phyloP scores from a whole-genome alignment of 1,140 invertebrate genomes.

The Aphelenchoides fujianensis region DNA sequence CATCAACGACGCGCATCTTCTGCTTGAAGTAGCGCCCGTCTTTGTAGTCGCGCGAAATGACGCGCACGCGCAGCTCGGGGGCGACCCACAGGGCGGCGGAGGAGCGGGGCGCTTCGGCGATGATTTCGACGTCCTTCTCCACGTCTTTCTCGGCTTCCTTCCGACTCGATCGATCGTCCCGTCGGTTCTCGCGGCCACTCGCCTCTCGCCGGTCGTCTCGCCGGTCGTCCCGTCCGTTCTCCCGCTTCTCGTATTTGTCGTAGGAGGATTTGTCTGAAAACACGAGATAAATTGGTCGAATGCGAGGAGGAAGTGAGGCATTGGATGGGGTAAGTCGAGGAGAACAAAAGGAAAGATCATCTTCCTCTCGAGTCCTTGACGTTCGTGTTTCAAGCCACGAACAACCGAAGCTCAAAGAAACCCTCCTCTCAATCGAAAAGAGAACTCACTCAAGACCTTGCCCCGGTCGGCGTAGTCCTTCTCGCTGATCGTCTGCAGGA shows the following conservation, averaged over 20 bases:
- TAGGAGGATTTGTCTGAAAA: constrained; percentile 17
- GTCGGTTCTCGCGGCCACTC: too few relatives aligned
- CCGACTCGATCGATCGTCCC: background rate
- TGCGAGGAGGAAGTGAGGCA: background rate
- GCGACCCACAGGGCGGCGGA: constrained; percentile 1
- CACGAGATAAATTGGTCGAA: constrained; percentile 7
- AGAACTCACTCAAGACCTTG: constrained; percentile 29
- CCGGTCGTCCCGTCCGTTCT: background rate
- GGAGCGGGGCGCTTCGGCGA: background rate
- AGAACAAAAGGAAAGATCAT: too few relatives aligned
- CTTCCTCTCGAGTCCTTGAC: too few relatives aligned
- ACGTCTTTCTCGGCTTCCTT: constrained; percentile 14
- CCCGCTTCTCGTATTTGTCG: background rate
- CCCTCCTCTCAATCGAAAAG: too few relatives aligned
- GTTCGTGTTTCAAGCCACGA: too few relatives aligned
- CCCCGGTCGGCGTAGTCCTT: constrained; percentile 15
- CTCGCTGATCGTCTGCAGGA: constrained; percentile 25
- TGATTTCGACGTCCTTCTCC: background rate
- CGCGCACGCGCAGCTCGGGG: constrained; percentile 21
- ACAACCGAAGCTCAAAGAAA: too few relatives aligned
- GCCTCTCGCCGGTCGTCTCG: too few relatives aligned
- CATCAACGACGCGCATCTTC: constrained; percentile 30
- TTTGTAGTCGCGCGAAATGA: constrained; percentile 25
- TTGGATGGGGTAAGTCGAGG: too few relatives aligned
- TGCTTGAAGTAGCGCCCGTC: constrained; percentile 25